Conservation (phyloP, 2,888 invertebrate genomes). For the Xanthorhoe spadicearia region DNA sequence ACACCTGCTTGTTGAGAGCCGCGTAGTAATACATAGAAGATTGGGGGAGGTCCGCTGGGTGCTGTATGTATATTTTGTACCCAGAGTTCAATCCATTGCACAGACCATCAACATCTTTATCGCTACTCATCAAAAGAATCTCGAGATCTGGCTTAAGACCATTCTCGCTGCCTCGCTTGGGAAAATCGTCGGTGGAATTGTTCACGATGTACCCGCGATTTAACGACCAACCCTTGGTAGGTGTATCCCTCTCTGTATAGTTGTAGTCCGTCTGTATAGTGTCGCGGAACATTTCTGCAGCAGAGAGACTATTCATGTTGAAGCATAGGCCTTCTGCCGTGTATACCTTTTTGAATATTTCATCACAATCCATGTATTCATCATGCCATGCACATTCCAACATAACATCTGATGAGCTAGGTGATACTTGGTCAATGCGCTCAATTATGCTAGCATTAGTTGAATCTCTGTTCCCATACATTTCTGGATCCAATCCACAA, state of each 20-base stretch:
- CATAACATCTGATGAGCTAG: conserved; percentile 31
- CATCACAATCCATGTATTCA: not conserved
- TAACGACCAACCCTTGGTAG: conserved; percentile 13
- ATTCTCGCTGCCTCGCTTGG: conserved; percentile 15
- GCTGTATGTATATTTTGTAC: conserved; percentile 56
- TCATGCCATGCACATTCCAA: conserved; percentile 30
- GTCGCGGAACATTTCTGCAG: conserved; percentile 52
- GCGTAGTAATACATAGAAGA: conserved; percentile 26
- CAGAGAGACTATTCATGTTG: conserved; percentile 55
- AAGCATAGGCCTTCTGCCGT: conserved; percentile 60
- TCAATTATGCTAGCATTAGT: conserved; percentile 1
- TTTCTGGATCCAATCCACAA: not conserved
- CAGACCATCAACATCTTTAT: conserved; percentile 36
- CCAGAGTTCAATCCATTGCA: conserved; percentile 20
- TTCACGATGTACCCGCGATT: not conserved
- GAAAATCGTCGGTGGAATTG: conserved; percentile 1
- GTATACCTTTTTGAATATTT: conserved; percentile 46
- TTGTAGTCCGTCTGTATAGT: conserved; percentile 21
- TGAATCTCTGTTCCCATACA: conserved; percentile 14
- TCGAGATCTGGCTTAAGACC: conserved; percentile 11
- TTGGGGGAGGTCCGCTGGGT: conserved; percentile 58
- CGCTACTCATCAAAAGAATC: not conserved
- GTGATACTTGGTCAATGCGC: conserved; percentile 40
- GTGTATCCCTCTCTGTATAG: conserved; percentile 7
- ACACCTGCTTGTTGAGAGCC: conserved; percentile 46